phyloP scores from a whole-genome alignment of 2,113 vertebrate genomes.

The Ctenodactylus gundi region DNA sequence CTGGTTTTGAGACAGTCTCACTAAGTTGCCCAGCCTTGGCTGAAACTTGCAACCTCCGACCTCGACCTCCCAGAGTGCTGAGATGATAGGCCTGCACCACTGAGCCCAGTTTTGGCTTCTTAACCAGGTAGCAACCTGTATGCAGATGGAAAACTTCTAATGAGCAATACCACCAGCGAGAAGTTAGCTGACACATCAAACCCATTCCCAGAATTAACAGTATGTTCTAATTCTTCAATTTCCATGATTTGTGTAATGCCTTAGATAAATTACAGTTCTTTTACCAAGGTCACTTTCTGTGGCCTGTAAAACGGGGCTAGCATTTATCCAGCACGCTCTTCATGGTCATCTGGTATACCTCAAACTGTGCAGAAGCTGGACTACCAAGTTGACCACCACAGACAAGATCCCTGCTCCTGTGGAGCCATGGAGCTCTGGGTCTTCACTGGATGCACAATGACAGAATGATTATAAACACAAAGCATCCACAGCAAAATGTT shows the following conservation, averaged over 20 bases:
- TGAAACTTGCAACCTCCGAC: too few species aligned
- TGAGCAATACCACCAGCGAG: slow-evolving; percentile 44
- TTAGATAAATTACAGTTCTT: slow-evolving; percentile 2
- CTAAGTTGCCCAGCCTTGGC: too few species aligned
- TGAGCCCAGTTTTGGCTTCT: slow-evolving; percentile 65
- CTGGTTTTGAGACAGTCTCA: too few species aligned
- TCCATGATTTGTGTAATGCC: neutral
- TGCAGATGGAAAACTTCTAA: slow-evolving; percentile 41
- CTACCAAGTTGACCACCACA: neutral
- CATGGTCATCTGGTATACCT: neutral
- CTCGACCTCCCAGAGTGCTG: too few species aligned
- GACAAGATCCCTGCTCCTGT: neutral
- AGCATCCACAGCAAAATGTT: neutral
- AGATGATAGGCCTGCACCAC: too few species aligned
- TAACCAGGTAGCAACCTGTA: slow-evolving; percentile 54
- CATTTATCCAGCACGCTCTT: neutral
- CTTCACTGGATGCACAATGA: neutral
- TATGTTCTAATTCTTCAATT: neutral
- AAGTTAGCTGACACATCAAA: neutral
- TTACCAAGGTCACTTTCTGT: neutral
- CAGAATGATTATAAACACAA: neutral
- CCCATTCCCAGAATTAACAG: neutral
- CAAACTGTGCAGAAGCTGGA: neutral
- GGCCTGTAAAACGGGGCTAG: neutral
- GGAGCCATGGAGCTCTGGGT: neutral